Evolutionary conservation across 2,797 vertebrate genomes (phyloP).

Genomic region (Hydrolagus colliei): DNA sequence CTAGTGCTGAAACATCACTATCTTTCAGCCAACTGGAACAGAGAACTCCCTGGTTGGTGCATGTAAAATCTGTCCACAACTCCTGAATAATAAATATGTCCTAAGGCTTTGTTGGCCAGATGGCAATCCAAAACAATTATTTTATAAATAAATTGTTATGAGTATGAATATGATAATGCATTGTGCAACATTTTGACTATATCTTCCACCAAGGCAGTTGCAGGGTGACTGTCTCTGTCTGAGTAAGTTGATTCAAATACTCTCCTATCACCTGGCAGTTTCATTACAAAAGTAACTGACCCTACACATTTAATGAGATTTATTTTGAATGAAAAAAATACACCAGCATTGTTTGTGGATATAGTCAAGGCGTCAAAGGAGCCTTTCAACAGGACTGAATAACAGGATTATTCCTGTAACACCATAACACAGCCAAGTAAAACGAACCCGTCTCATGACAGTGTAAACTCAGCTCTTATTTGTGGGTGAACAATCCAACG

Average conservation of each 20-base stretch:
- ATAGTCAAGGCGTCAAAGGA: not conserved
- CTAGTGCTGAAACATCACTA: not conserved
- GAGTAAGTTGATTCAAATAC: not conserved
- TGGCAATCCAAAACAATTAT: no score
- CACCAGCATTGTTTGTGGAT: not conserved
- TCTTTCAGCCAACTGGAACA: not conserved
- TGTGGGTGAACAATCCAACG: no score
- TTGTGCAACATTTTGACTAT: not conserved
- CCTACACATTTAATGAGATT: not conserved
- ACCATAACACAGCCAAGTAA: no score
- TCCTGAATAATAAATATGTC: not conserved
- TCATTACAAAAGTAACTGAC: not conserved
- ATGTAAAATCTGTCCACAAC: not conserved
- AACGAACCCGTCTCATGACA: no score
- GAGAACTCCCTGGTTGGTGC: not conserved
- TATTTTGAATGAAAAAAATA: not conserved
- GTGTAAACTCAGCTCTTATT: no score
- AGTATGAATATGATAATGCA: no score
- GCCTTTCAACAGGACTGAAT: not conserved
- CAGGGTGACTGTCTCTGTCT: not conserved
- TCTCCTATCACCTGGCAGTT: not conserved
- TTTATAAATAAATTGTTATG: no score
- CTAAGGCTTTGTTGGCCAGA: no score
- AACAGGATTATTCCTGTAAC: no score
- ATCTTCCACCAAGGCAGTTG: not conserved